phyloP scores from a whole-genome alignment of 2,888 invertebrate genomes.

The Stenodema calcarata region DNA sequence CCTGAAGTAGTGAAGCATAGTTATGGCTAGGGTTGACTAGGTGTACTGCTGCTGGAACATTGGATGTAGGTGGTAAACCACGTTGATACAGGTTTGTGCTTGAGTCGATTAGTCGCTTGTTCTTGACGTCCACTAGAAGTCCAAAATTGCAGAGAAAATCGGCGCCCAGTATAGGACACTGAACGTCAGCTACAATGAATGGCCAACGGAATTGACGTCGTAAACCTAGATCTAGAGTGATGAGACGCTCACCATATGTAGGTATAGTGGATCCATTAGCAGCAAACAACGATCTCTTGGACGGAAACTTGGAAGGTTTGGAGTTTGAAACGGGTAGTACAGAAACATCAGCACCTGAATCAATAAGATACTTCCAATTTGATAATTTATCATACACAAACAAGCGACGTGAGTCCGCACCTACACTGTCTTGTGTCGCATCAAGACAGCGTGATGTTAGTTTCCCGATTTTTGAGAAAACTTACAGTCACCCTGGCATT shows the following conservation, averaged over 20 bases:
- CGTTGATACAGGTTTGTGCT: background rate
- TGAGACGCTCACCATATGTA: background rate
- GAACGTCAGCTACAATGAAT: no score
- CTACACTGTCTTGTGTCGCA: no score
- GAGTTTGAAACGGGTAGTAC: no score
- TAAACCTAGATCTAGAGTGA: slow-evolving; percentile 7
- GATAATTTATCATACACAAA: background rate
- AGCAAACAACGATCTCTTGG: background rate
- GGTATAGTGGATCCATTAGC: background rate
- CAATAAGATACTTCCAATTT: slow-evolving; percentile 46
- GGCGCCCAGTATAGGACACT: no score
- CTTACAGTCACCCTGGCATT: background rate
- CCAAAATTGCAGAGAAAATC: background rate
- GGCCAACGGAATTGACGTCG: no score
- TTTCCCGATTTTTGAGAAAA: slow-evolving; percentile 20
- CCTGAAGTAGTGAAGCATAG: background rate
- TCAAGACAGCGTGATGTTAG: no score
- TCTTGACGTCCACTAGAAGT: slow-evolving; percentile 42
- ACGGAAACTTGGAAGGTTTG: background rate
- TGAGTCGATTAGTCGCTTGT: background rate
- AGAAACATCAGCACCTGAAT: slow-evolving; percentile 48
- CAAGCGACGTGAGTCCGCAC: background rate
- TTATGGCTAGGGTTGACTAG: slow-evolving; percentile 1
- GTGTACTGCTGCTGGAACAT: background rate
- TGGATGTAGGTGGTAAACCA: background rate